Percentiles rank a stretch among this genome's conserved stretches.
These are phyloP conservation scores for Pseudorhombus dupliciocellatus DNA, from an alignment of 2,113 vertebrate genomes.

Conservation along the genomic window DNA sequence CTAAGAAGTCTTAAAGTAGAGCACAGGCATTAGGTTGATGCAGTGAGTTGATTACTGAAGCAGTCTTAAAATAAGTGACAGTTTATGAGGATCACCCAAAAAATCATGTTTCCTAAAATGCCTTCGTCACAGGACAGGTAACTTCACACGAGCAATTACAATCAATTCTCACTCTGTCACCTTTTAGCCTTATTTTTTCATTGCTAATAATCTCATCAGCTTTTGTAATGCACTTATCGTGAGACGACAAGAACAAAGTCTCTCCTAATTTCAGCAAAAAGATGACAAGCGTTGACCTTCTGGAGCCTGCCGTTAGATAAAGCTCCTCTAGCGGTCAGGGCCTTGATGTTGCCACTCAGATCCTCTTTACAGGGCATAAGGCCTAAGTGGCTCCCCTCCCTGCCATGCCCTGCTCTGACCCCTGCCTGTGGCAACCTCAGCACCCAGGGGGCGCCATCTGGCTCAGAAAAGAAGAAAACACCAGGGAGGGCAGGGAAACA, in stretches of 20 bases:
- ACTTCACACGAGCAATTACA: conserved; percentile 53
- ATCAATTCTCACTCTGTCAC: conserved; percentile 32
- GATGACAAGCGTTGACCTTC: conserved; percentile 57
- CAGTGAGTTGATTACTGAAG: conserved; percentile 71
- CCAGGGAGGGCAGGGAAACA: conserved; percentile 71
- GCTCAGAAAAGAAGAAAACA: conserved; percentile 67
- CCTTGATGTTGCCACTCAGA: conserved; percentile 70
- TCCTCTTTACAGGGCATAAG: conserved; percentile 70
- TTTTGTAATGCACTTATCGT: conserved; percentile 43
- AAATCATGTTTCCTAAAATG: conserved; percentile 45
- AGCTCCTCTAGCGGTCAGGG: conserved; percentile 62
- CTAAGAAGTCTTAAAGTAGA: conserved; percentile 84
- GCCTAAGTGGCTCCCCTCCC: conserved; percentile 73
- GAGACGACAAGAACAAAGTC: conserved; percentile 37
- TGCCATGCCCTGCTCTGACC: conserved; percentile 69
- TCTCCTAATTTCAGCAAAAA: conserved; percentile 46
- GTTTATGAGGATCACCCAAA: conserved; percentile 52
- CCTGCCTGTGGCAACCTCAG: conserved; percentile 71
- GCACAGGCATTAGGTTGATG: conserved; percentile 64
- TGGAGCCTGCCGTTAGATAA: conserved; percentile 59
- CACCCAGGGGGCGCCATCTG: conserved; percentile 84
- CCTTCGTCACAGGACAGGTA: conserved; percentile 15
- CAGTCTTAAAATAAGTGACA: conserved; percentile 74
- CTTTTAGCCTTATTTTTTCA: conserved; percentile 39
- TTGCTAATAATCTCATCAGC: conserved; percentile 38